phyloP scores from a whole-genome alignment of 2,797 vertebrate genomes.

The Liasis olivaceus region DNA sequence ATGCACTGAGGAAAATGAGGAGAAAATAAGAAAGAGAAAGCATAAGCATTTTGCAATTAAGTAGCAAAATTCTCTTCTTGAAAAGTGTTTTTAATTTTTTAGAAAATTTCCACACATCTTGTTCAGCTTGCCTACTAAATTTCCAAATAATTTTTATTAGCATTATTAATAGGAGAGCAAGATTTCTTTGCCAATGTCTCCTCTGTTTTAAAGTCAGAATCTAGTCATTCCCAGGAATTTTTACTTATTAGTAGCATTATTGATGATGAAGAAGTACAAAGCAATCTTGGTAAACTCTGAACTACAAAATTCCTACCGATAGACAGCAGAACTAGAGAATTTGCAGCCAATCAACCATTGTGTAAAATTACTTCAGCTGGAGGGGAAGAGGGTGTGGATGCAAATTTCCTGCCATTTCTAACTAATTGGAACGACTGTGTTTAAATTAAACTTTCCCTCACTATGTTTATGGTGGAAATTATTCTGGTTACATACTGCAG shows the following conservation, averaged over 20 bases:
- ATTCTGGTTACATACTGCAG: slow-evolving; percentile 33
- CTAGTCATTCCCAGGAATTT: slow-evolving; percentile 27
- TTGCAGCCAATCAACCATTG: not conserved
- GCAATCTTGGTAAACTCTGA: slow-evolving; percentile 22
- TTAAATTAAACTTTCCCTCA: slow-evolving; percentile 37
- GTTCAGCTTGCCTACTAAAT: not conserved
- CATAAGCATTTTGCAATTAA: not conserved
- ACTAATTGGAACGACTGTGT: slow-evolving; percentile 19
- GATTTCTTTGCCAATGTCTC: not conserved
- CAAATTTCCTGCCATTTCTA: slow-evolving; percentile 41
- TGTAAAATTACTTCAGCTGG: slow-evolving; percentile 28
- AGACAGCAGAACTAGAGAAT: not conserved
- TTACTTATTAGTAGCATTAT: not conserved
- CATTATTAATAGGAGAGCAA: not conserved
- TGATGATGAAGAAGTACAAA: not conserved
- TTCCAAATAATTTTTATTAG: slow-evolving; percentile 33
- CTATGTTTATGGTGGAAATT: slow-evolving; percentile 30
- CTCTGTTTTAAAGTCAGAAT: slow-evolving; percentile 32
- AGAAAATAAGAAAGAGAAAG: not conserved
- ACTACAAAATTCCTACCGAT: slow-evolving; percentile 1
- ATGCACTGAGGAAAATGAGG: not conserved
- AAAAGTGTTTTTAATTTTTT: slow-evolving; percentile 31
- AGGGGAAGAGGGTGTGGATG: slow-evolving; percentile 6
- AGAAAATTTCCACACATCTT: not conserved
- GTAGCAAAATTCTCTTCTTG: not conserved